phyloP scores from a whole-genome alignment of 2,888 invertebrate species.

The Macaria notata region DNA sequence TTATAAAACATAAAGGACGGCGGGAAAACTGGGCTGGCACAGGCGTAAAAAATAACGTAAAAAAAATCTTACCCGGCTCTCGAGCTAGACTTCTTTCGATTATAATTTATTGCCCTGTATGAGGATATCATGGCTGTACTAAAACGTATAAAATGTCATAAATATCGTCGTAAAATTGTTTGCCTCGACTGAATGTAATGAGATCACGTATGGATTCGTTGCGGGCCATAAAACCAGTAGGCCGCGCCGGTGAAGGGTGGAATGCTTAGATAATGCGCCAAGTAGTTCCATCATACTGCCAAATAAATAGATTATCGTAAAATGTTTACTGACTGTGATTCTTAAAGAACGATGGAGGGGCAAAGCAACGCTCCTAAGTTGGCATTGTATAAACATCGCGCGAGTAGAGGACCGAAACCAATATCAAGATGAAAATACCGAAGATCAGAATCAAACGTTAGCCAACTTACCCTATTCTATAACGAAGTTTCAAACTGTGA shows the following conservation, averaged over 20 bases:
- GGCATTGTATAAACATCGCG: no score
- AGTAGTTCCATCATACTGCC: slow-evolving; percentile 9
- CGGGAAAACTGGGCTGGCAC: slow-evolving; percentile 65
- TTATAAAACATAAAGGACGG: slow-evolving; percentile 70
- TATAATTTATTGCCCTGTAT: slow-evolving; percentile 73
- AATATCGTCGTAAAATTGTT: slow-evolving; percentile 75
- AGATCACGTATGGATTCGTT: slow-evolving; percentile 58
- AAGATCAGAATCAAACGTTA: no score
- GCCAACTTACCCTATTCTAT: no score
- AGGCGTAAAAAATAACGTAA: slow-evolving; percentile 52
- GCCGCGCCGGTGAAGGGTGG: slow-evolving; percentile 31
- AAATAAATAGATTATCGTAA: slow-evolving; percentile 11
- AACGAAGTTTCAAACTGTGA: no score
- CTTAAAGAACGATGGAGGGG: no score
- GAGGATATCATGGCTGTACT: slow-evolving; percentile 37
- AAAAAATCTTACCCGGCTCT: slow-evolving; percentile 60
- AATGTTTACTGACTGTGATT: background rate
- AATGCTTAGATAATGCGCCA: slow-evolving; percentile 20
- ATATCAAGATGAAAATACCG: no score
- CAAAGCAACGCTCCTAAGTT: no score
- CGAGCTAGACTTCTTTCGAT: slow-evolving; percentile 71
- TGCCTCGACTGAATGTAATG: slow-evolving; percentile 54
- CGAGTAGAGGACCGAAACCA: no score
- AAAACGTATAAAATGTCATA: slow-evolving; percentile 63
- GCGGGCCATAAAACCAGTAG: slow-evolving; percentile 34